phyloP scores from a whole-genome alignment of 1,140 invertebrate species.

The Pseudobourletiella spinata region DNA sequence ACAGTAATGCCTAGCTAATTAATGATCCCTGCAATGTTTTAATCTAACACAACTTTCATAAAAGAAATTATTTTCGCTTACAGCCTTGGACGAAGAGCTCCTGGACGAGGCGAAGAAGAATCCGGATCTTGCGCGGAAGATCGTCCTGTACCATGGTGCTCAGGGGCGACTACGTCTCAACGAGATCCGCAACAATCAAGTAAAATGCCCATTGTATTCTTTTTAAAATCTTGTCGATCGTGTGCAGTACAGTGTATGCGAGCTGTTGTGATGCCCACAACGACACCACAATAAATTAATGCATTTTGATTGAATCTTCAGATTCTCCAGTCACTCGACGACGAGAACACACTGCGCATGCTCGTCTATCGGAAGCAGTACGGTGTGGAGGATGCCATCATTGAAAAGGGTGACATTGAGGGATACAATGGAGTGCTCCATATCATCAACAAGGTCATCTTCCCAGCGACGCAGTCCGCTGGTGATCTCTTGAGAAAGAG shows the following conservation, averaged over 20 bases:
- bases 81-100: conserved; percentile 39
- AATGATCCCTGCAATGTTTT: no score
- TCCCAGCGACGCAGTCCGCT: conserved; percentile 43
- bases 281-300: no score
- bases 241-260: no score
- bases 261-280: no score
- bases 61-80: no score
- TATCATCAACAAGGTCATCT: conserved; percentile 46
- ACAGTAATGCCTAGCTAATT: conserved; percentile 39
- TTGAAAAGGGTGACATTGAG: conserved; percentile 44
- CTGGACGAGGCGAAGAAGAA: conserved; percentile 39
- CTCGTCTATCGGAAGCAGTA: conserved; percentile 40
- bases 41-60: no score
- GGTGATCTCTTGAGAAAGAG: conserved; percentile 43
- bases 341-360: conserved; percentile 42
- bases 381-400: conserved; percentile 45
- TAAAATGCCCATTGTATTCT: no score
- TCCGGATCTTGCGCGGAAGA: conserved; percentile 39
- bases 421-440: conserved; percentile 51
- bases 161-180: conserved; percentile 41
- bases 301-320: conserved; percentile 9
- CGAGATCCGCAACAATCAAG: conserved; percentile 43
- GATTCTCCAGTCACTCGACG: conserved; percentile 42
- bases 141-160: conserved; percentile 42
- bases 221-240: no score